Base-by-base conservation (phyloP, 1,140 invertebrate species). In the Bradynema listronoti region DNA sequence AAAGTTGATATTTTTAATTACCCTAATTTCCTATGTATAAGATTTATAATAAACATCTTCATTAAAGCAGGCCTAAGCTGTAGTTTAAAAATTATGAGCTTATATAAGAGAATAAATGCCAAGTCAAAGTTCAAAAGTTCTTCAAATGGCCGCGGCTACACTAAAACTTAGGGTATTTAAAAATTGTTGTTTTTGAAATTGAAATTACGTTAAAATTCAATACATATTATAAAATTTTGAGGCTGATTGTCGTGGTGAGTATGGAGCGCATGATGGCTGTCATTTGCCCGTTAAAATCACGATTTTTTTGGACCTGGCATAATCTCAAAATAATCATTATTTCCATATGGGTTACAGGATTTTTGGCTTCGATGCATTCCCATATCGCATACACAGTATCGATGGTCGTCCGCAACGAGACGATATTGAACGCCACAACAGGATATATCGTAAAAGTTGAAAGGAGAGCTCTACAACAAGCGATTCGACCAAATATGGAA, bases 181-280 rank as follows among this genome's bases (percentile, higher is more conserved):
- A n/a, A n/a, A n/a, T 56, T 53, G 7, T 57, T 42, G 25, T 49
- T 33, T 47, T 57, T 42, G 3, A 56, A 52, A 25, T 24, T 9
- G 4, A 30, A 16, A 11, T 46, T n/a, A 25, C 33, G 1, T 25
- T 1, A 50, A n/a, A 4, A 16, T 25, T 7, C 2, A 53, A 53
- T 24, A 55, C 16, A 16, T 42, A 55, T 42, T 49, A 9, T 27
- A 16, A 22, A 47, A 43, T n/a, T n/a, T n/a, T n/a, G n/a, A 69
- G 67, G 67, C 36, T 72, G 33, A 72, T 69, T 53, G 69, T 72
- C n/a, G 32, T 69, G 27, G 69, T 69, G 22, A 72, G 65, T 36
- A 19, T 69, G 14, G 67, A 69, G 43, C 57, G 67, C 14, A 63
- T 72, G 58, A 62, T 45, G 22, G 67, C 67, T 16, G 60, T 69